phyloP scores from a whole-genome alignment of 2,113 vertebrate species.

The Raja brachyura region DNA sequence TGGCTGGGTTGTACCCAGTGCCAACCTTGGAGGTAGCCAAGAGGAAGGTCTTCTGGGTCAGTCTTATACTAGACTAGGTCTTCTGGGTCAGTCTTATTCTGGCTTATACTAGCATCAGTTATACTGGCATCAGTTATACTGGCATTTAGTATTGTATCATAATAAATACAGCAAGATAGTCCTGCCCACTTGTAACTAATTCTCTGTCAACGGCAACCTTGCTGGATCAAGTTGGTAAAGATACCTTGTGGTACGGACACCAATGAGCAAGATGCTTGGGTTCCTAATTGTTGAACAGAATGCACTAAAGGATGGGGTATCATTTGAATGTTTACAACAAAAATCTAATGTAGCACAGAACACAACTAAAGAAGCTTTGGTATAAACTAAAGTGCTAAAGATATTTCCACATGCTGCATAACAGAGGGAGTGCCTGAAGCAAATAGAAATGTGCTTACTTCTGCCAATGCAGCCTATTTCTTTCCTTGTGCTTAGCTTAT shows the following conservation, averaged over 20 bases:
- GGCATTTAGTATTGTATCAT: too few species aligned
- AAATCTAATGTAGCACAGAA: background rate
- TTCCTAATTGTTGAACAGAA: background rate
- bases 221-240: background rate
- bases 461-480: background rate
- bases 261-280: background rate
- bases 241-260: background rate
- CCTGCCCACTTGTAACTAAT: background rate
- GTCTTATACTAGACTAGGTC: too few species aligned
- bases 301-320: background rate
- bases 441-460: background rate
- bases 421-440: background rate
- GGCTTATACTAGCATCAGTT: background rate
- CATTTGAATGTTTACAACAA: background rate
- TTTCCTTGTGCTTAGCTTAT: background rate
- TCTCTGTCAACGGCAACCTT: background rate
- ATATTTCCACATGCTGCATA: background rate
- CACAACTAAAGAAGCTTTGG: conserved; percentile 17
- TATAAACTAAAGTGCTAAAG: conserved; percentile 29
- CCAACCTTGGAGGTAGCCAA: background rate
- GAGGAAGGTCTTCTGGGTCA: background rate
- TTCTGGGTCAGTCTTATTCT: too few species aligned
- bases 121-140: too few species aligned
- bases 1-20: background rate
- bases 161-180: too few species aligned